Base-by-base conservation (phyloP, 2,888 invertebrate genomes). In the Incurvaria masculella region DNA sequence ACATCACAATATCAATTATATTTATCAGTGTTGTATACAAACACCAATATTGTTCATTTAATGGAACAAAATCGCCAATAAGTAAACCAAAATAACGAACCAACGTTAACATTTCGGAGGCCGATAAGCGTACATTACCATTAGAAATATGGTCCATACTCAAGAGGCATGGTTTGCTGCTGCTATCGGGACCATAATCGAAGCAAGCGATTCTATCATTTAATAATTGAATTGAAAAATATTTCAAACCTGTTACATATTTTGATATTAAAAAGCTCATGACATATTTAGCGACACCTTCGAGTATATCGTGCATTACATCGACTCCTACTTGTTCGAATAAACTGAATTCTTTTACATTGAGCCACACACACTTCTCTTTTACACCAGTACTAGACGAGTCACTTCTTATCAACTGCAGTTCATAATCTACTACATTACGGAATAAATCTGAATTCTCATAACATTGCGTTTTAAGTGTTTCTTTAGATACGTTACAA, bases 31-130 rank as follows among this genome's bases (percentile, higher is more conserved):
- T 39, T 6, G 18, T 39, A 39, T 39, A 39, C 40, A 39, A 39
- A 18, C 16, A 6, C 40, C 40, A 39, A 18, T 39, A 39, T 39
- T 39, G 40, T 17, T 39, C 40, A 17, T 39, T 4, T 6, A 39
- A n/a, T n/a, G 40, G 40, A 4, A 39, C 16, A 39, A 39, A 39
- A 17, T 39, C 40, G 18, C 40, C 40, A 39, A 39, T 39, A 18
- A 39, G 40, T 14, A 39, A 39, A 39, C 40, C 40, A 41, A 41
- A 41, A 41, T 41, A 41, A 10, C 41, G 14, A 41, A 41, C 14
- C 10, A 41, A 41, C 14, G 41, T 41, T 41, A 41, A 41, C 41
- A 41, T 41, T 21, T 41, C 41, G 14, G 41, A 10, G 17, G 41
- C 41, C 8, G 17, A 17, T 11, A 41, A 14, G 19, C 41, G 41